Evolutionary conservation across 92 coral and sea anemone species (phyloP).

Genomic region (Umimayanthus chanpuru): DNA sequence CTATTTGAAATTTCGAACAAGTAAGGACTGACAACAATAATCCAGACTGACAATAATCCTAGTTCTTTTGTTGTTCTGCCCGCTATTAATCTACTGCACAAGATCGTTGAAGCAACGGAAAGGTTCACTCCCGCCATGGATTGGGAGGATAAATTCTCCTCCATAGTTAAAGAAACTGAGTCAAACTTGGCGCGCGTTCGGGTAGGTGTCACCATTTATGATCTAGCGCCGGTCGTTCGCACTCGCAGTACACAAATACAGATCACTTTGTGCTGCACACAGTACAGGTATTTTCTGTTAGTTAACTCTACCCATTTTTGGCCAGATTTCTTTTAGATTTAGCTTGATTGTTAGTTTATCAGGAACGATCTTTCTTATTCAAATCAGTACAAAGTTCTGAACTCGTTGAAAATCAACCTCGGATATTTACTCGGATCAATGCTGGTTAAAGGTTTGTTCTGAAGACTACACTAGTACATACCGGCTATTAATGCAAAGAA

Average conservation of each 20-base stretch:
- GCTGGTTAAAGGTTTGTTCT: background rate
- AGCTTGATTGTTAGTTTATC: background rate
- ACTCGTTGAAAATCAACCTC: background rate
- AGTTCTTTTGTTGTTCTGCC: slow-evolving; percentile 1
- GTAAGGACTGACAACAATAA: slow-evolving; percentile 18
- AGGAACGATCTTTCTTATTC: background rate
- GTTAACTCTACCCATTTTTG: background rate
- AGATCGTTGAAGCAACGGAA: slow-evolving; percentile 9
- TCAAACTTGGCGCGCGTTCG: slow-evolving; percentile 83
- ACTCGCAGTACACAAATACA: background rate
- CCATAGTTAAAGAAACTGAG: slow-evolving; percentile 93
- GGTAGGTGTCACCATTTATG: slow-evolving; percentile 46
- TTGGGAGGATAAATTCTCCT: slow-evolving; percentile 93
- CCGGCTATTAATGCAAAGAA: no score
- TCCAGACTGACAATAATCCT: slow-evolving; percentile 35
- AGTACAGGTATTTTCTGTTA: background rate
- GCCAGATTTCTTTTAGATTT: background rate
- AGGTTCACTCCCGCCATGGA: slow-evolving; percentile 56
- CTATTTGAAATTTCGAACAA: slow-evolving; percentile 20
- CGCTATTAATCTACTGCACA: background rate
- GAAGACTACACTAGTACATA: background rate
- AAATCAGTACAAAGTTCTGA: no score
- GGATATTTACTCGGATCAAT: background rate
- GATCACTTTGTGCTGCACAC: no score
- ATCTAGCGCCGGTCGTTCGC: background rate